Conservation (phyloP, 2,888 invertebrate species). For the Stegophylla sp. region DNA sequence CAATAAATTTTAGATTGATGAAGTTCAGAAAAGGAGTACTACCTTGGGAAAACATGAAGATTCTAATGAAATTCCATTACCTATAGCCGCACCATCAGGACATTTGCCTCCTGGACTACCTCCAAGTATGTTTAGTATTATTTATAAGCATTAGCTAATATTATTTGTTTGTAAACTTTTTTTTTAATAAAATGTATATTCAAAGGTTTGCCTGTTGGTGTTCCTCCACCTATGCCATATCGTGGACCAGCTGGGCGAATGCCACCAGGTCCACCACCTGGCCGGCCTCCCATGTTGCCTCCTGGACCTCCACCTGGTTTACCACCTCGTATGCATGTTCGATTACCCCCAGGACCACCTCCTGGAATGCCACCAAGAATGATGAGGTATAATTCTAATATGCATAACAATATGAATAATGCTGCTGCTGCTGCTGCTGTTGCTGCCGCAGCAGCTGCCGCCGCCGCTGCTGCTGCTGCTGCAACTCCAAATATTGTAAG, state of each 20-base stretch:
- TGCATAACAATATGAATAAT: constrained; percentile 49
- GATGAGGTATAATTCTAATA: constrained; percentile 60
- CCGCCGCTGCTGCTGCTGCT: constrained; percentile 43
- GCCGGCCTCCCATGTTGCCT: constrained; percentile 66
- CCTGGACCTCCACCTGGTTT: constrained; percentile 72
- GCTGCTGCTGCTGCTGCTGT: constrained; percentile 33
- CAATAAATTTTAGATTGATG: constrained; percentile 72
- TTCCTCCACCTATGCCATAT: constrained; percentile 67
- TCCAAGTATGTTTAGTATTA: constrained; percentile 60
- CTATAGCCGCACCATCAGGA: constrained; percentile 60
- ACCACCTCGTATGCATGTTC: constrained; percentile 71
- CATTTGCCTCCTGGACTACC: constrained; percentile 61
- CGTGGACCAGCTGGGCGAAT: constrained; percentile 67
- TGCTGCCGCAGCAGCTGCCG: too few species aligned
- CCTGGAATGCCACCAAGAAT: constrained; percentile 66
- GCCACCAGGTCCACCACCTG: constrained; percentile 69
- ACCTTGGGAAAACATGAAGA: constrained; percentile 37
- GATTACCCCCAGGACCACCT: constrained; percentile 73
- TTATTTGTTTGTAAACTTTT: neutral
- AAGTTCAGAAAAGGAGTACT: constrained; percentile 76
- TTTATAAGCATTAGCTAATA: neutral
- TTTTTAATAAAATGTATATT: constrained; percentile 13
- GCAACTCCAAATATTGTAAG: constrained; percentile 75
- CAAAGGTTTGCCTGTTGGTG: constrained; percentile 65
- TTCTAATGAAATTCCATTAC: constrained; percentile 49